A percentile compares a stretch with the other conserved stretches of the same genome.
phyloP scores from a whole-genome alignment of 2,797 vertebrate genomes.

The Fistularia tabacaria region DNA sequence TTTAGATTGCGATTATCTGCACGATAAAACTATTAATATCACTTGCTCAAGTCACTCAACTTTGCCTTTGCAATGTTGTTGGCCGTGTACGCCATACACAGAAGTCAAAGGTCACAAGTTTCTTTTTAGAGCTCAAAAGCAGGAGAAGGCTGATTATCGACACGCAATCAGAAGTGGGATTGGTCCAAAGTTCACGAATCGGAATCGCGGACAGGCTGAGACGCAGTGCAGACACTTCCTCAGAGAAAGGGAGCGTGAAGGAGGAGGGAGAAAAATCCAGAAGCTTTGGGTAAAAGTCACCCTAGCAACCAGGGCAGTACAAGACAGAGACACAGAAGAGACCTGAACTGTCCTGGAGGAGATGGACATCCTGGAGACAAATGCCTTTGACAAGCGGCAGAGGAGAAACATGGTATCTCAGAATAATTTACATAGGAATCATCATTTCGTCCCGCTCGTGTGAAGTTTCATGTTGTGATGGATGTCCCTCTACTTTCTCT shows the following conservation, averaged over 20 bases:
- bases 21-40: too few relatives aligned
- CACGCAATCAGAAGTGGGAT: slow-evolving; percentile 55
- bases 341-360: slow-evolving; percentile 20
- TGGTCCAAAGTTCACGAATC: slow-evolving; percentile 69
- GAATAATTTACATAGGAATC: too few relatives aligned
- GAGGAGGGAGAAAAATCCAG: slow-evolving; percentile 1
- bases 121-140: slow-evolving; percentile 38
- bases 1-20: too few relatives aligned
- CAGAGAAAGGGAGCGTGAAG: not conserved
- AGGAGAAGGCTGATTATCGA: slow-evolving; percentile 63
- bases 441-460: not conserved
- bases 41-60: too few relatives aligned
- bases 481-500: not conserved
- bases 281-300: not conserved
- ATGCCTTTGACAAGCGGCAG: slow-evolving; percentile 69
- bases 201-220: slow-evolving; percentile 22
- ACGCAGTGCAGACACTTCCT: slow-evolving; percentile 21
- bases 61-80: slow-evolving; percentile 57
- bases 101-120: slow-evolving; percentile 60
- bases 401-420: slow-evolving; percentile 70
- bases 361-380: slow-evolving; percentile 81
- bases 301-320: not conserved
- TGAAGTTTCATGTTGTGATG: not conserved
- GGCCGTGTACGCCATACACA: slow-evolving; percentile 12
- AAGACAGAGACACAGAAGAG: not conserved